Percentiles rank a stretch among this genome's conserved stretches.
Conservation (phyloP, 2,797 vertebrate genomes). For the Neoniphon sammara region DNA sequence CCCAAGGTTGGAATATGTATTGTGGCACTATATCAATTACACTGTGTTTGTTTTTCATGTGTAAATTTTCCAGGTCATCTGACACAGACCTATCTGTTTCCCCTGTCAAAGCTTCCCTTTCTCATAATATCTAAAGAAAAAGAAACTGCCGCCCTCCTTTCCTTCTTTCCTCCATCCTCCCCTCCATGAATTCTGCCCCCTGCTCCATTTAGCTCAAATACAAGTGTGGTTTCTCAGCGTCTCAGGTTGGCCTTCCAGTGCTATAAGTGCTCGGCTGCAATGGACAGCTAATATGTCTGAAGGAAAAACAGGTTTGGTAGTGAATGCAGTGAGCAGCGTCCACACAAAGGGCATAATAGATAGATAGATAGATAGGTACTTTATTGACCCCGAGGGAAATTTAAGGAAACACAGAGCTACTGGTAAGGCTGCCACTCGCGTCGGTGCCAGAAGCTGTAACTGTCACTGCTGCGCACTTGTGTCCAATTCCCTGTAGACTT, state of each 20-base stretch:
- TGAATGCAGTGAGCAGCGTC: background rate
- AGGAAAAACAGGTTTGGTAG: slow-evolving; percentile 46
- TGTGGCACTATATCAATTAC: background rate
- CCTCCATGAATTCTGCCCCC: background rate
- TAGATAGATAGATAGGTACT: no score
- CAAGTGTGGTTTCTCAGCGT: slow-evolving; percentile 25
- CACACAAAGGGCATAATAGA: slow-evolving; percentile 9
- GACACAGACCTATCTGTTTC: background rate
- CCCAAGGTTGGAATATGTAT: background rate
- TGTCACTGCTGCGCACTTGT: background rate
- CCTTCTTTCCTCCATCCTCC: background rate
- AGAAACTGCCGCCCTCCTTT: background rate
- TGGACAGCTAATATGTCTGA: slow-evolving; percentile 22
- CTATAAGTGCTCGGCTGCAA: background rate
- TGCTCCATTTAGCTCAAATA: slow-evolving; percentile 20
- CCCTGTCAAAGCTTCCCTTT: background rate
- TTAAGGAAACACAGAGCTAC: no score
- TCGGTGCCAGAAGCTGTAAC: no score
- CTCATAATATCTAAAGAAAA: background rate
- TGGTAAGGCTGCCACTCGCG: no score
- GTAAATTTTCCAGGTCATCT: background rate
- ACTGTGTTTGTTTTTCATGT: background rate
- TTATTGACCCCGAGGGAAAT: no score
- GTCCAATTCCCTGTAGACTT: no score
- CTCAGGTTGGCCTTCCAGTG: background rate